Evolutionary conservation across 1,140 invertebrate species (phyloP).

Genomic region (Drosophila lini): DNA sequence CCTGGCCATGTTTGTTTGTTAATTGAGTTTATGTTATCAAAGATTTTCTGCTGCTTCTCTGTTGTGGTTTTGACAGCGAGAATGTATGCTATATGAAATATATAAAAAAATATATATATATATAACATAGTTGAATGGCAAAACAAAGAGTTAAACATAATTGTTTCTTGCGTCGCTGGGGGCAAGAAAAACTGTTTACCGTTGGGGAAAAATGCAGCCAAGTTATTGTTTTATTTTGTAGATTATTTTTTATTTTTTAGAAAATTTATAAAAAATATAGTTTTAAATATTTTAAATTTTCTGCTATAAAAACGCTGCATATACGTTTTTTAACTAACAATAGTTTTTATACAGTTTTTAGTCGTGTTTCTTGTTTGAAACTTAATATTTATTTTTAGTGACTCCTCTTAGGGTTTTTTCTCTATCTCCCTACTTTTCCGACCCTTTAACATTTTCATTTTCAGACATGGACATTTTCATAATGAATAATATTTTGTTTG

Average conservation of each 20-base stretch:
- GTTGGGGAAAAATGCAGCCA: background rate
- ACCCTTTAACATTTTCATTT: slow-evolving; percentile 2
- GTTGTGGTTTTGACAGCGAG: slow-evolving; percentile 48
- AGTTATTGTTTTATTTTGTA: background rate
- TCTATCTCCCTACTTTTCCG: background rate
- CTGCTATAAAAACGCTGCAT: background rate
- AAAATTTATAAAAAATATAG: background rate
- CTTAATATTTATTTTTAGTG: background rate
- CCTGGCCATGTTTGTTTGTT: slow-evolving; percentile 31
- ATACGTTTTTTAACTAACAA: background rate
- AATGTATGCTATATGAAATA: background rate
- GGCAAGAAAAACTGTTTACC: background rate
- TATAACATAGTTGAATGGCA: background rate
- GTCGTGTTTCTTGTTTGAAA: background rate
- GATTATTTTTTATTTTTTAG: background rate
- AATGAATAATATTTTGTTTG: slow-evolving; percentile 41
- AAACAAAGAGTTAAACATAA: slow-evolving; percentile 9
- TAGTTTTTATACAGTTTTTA: background rate
- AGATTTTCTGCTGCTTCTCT: slow-evolving; percentile 30
- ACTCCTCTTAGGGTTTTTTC: background rate
- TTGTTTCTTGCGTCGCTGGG: slow-evolving; percentile 3
- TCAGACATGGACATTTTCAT: slow-evolving; percentile 27
- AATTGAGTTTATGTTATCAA: slow-evolving; percentile 49
- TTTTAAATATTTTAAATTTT: background rate
- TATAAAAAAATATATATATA: background rate